phyloP scores from a whole-genome alignment of 2,888 invertebrate species.

The Muschampia plurimacula region DNA sequence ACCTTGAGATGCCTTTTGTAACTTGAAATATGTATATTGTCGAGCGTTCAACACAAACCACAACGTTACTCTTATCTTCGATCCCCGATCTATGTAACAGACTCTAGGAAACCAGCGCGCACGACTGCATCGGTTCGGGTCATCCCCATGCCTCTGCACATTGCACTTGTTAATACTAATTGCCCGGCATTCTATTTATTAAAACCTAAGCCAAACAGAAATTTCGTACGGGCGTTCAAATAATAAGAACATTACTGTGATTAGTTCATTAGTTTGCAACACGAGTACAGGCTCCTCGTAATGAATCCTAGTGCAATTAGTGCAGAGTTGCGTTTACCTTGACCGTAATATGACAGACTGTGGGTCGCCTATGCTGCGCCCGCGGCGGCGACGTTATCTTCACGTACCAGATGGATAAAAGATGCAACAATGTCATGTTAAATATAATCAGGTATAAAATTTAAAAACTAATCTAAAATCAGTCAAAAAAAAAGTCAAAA shows the following conservation, averaged over 20 bases:
- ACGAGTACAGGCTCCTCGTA: conserved; percentile 2
- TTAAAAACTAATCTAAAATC: too few species aligned
- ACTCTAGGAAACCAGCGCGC: too few species aligned
- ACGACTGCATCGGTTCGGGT: too few species aligned
- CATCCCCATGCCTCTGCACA: too few species aligned
- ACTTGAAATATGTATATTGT: too few species aligned
- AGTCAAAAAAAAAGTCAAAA: too few species aligned
- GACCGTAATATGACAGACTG: conserved; percentile 40
- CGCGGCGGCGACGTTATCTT: conserved; percentile 1
- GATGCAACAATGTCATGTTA: background rate
- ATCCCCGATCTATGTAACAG: too few species aligned
- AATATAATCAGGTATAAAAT: background rate
- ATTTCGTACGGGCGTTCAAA: background rate
- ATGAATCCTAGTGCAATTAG: conserved; percentile 22
- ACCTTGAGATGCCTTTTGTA: too few species aligned
- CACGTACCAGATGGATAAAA: background rate
- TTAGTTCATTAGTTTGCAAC: conserved; percentile 12
- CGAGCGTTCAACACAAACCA: too few species aligned
- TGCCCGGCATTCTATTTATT: background rate
- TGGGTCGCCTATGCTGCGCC: conserved; percentile 40
- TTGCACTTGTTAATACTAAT: background rate
- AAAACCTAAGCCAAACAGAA: background rate
- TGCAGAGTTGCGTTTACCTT: conserved; percentile 17
- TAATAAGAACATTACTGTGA: conserved; percentile 1
- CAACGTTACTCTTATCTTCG: too few species aligned